Percentiles rank a stretch among this genome's conserved stretches.
Conservation (phyloP, 2,888 invertebrate genomes). For the Gasteruption jaculator region DNA sequence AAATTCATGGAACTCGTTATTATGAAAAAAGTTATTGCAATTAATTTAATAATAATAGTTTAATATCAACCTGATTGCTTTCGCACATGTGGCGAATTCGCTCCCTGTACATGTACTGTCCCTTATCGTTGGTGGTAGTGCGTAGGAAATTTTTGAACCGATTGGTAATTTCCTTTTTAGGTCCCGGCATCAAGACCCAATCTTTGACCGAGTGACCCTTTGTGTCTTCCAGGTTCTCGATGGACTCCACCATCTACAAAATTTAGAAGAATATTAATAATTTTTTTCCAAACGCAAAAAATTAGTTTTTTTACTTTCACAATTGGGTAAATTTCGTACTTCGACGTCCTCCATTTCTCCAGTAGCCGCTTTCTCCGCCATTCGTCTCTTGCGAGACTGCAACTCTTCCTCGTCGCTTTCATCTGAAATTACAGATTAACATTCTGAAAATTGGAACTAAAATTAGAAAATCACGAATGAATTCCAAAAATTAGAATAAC, state of each 20-base stretch:
- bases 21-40: not conserved
- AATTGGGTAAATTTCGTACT: constrained; percentile 38
- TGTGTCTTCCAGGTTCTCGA: constrained; percentile 97
- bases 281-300: constrained; percentile 4
- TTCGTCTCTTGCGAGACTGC: constrained; percentile 64
- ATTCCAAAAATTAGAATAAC: constrained; percentile 24
- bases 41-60: constrained; percentile 5
- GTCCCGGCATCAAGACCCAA: constrained; percentile 95
- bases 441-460: constrained; percentile 7
- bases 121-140: constrained; percentile 82
- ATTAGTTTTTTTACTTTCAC: not conserved
- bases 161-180: constrained; percentile 93
- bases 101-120: constrained; percentile 86
- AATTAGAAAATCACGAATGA: constrained; percentile 21
- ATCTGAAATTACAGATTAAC: constrained; percentile 51
- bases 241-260: constrained; percentile 81
- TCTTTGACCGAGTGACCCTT: constrained; percentile 92
- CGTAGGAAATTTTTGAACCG: constrained; percentile 88
- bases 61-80: constrained; percentile 62
- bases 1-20: not conserved
- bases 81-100: constrained; percentile 94
- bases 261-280: constrained; percentile 4
- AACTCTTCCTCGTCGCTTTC: constrained; percentile 78
- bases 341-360: constrained; percentile 75
- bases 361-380: constrained; percentile 84